Evolutionary conservation across 2,888 invertebrate genomes (phyloP), one percentile per base, ranked within the genome.

Genomic region (Oscheius sp.): DNA sequence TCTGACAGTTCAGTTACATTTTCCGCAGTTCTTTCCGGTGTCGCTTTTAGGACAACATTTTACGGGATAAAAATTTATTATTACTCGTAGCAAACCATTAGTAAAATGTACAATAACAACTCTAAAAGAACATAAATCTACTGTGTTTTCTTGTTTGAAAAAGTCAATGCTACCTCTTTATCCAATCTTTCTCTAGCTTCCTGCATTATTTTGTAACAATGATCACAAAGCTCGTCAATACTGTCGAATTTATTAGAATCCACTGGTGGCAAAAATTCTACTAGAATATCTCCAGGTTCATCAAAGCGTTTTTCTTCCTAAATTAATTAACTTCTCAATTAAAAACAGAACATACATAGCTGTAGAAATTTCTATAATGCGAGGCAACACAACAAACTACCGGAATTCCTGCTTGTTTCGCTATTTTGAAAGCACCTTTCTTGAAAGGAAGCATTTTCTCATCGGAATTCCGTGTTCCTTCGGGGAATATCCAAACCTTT

Each of bases 341-440:
- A 49, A 49, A 16, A 49, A 49, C 1, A 13, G 45, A 66, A 58
- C 76, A 75, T 66, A 81, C 81, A 25, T 88, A 88, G 78, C 84
- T 88, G 86, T 90, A 90, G 85, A 91, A 91, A 71, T 87, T 86
- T 88, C 93, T 92, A 89, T 95, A 95, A 74, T 93, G 93, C 86
- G 95, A 95, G 89, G 93, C 94, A 49, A 95, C 95, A 69, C 95
- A 93, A 16, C 95, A 95, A 89, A 95, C 91, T 81, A 96, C 93
- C 45, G 95, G 95, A 49, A 91, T 90, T 89, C 82, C 79, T 46
- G 84, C 85, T 25, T 79, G 46, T 13, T 83, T 93, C 66, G 97
- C 96, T 88, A 96, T 92, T 90, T 95, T 94, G 90, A 97, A 97
- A 71, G 96, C 96, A 69, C 96, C 97, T 90, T 97, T 97, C 89